Base-by-base conservation (phyloP, 2,888 invertebrate genomes). In the Drosophila greeni region DNA sequence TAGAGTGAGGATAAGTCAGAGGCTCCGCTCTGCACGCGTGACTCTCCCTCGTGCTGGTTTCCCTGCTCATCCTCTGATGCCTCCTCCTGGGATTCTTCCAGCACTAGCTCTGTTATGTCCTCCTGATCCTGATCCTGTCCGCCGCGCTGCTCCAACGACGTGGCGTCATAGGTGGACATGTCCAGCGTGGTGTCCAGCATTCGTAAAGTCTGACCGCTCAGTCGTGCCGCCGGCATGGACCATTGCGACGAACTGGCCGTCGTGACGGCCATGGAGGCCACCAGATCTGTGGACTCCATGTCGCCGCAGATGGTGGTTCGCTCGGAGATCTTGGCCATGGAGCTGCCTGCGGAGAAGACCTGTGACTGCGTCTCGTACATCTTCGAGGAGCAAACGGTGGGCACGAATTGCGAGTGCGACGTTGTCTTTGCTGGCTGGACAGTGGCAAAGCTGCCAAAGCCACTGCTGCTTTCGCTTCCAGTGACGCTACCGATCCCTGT, bases 161-260 rank as follows among this genome's bases (percentile, higher is more conserved):
- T 75, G 23, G 83, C 58, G 20, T 87, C 87, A 40, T 84, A 86
- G n/a, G 76, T 74, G 48, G 85, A 85, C 87, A 87, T 87, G 23
- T 77, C 82, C 43, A 87, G 68, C 2, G 87, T 87, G 1, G 87
- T 86, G 54, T 87, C 86, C 23, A 87, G 31, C 58, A 73, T 54
- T 23, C 67, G 72, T 0, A 45, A 37, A 1, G 36, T 39, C 5
- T 45, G 65, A 0, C 16, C 47, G 6, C 9, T 34, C 0, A 12
- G 36, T 5, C 45, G 43, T 11, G 31, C 26, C 16, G 26, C 16
- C 11, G 58, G 61, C 59, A 36, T 18, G 2, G 59, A 23, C 60
- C 51, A 60, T 16, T 55, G 29, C 4, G 37, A 23, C 4, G 37
- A 23, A 9, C 37, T 48, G 29, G 12, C 4, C 2, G 23, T 26